Percentiles rank a stretch among this genome's conserved stretches.
Evolutionary conservation across 2,797 vertebrate species (phyloP).

Genomic region (Chiloscyllium punctatum): DNA sequence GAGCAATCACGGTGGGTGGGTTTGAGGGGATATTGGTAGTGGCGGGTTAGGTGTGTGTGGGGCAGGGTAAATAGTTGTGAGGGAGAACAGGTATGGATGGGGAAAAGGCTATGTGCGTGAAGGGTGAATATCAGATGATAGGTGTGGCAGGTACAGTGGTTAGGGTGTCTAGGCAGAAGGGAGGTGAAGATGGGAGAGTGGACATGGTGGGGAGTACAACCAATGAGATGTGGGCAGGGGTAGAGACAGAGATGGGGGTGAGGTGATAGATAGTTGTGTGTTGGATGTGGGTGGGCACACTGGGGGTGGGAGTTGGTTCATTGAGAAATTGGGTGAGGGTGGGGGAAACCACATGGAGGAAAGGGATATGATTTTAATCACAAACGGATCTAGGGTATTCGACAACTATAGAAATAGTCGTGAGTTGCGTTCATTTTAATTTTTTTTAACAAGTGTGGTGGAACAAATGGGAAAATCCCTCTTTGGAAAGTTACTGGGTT

Average conservation of each 20-base stretch:
- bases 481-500: not conserved
- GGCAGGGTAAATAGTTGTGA: not conserved
- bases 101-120: too few species aligned
- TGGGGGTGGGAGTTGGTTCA: not conserved
- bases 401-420: not conserved
- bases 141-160: not conserved
- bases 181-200: not conserved
- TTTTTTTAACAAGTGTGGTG: not conserved
- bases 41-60: too few species aligned
- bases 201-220: not conserved
- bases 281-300: too few species aligned
- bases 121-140: not conserved
- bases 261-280: not conserved
- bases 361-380: not conserved
- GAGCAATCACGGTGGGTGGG: not conserved
- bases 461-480: not conserved
- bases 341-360: too few species aligned
- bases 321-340: not conserved
- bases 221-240: not conserved
- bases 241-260: too few species aligned
- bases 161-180: not conserved
- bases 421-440: not conserved
- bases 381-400: not conserved
- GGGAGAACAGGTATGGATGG: too few species aligned
- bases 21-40: too few species aligned